Evolutionary conservation across 1,140 invertebrate genomes (phyloP).

Genomic region (Brachionus rubens): DNA sequence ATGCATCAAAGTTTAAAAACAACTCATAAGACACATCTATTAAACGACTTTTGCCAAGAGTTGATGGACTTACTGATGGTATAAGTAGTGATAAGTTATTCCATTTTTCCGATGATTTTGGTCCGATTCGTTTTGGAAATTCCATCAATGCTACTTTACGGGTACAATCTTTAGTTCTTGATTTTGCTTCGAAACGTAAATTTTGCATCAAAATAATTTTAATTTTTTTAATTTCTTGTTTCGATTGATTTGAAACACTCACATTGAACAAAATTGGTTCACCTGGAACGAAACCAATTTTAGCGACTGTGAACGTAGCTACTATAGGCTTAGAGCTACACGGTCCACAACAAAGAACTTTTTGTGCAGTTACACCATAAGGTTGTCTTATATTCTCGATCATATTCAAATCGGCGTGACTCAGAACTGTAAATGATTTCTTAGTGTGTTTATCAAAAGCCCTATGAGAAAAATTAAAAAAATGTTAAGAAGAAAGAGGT

Average conservation of each 20-base stretch:
- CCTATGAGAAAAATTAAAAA: not conserved
- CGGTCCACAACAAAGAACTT: constrained; percentile 9
- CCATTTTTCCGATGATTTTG: not conserved
- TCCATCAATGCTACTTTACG: not conserved
- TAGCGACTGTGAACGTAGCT: not conserved
- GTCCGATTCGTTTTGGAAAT: not conserved
- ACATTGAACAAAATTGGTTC: not conserved
- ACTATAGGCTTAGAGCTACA: constrained; percentile 7
- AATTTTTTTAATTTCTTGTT: constrained; percentile 4
- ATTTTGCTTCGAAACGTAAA: not conserved
- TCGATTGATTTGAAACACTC: not conserved
- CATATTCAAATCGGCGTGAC: constrained; percentile 54
- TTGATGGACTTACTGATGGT: constrained; percentile 13
- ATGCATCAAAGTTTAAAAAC: constrained; percentile 24
- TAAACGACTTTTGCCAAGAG: not conserved
- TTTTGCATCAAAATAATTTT: constrained; percentile 10
- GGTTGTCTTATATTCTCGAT: constrained; percentile 43
- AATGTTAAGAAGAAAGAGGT: not conserved
- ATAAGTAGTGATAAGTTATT: not conserved
- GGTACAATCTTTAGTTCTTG: not conserved
- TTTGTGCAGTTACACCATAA: not conserved
- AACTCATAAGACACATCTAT: constrained; percentile 35
- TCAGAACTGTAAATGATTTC: constrained; percentile 54
- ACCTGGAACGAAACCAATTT: constrained; percentile 23
- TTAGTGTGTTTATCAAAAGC: constrained; percentile 51